Base-by-base conservation (phyloP, 2,888 invertebrate species). In the Anorthoa munda region DNA sequence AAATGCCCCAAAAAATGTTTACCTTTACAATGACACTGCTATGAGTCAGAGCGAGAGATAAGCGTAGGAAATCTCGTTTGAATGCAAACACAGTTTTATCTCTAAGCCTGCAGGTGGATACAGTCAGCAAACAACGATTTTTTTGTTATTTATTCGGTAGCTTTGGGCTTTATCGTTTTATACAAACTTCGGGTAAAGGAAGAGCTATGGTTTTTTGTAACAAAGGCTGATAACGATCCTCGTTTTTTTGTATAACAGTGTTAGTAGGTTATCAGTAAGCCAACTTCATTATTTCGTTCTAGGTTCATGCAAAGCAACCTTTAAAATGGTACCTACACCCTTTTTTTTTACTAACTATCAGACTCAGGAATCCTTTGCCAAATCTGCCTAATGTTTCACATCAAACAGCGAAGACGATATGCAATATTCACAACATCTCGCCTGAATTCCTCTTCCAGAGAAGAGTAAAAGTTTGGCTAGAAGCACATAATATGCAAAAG, bases 71-170 rank as follows among this genome's bases (percentile, higher is more conserved):
- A 85, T 82, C 80, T 80, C 60, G 39, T 66, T 70, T 45, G 31
- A 82, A 76, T 65, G 72, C 63, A 81, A 84, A 83, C 83, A 82
- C 23, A 64, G 31, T 61, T 65, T 80, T 85, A 85, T 85, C 85
- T 76, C 48, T 48, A 53, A 71, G 46, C 73, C 31, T 64, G 67
- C 66, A 68, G 64, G 68, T 84, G 64, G 63, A 67, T 72, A 77
- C 53, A 64, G 66, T 70, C 59, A 31, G 72, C 77, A 83, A 77
- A 84, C 77, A 75, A 61, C 2, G 23, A 17, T n/a, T 53, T 60
- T 72, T 72, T 64, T 56, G 39, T 71, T 68, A 71, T 80, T 77
- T 68, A 50, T 66, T 58, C 70, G 48, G 77, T 64, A 72, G 71
- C 71, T 71, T 79, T 46, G 18, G 31, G 46, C 58, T 45, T 65